Percentiles rank a stretch among this genome's conserved stretches.
phyloP scores from a whole-genome alignment of 2,113 vertebrate genomes.

The Sminthopsis crassicaudata region DNA sequence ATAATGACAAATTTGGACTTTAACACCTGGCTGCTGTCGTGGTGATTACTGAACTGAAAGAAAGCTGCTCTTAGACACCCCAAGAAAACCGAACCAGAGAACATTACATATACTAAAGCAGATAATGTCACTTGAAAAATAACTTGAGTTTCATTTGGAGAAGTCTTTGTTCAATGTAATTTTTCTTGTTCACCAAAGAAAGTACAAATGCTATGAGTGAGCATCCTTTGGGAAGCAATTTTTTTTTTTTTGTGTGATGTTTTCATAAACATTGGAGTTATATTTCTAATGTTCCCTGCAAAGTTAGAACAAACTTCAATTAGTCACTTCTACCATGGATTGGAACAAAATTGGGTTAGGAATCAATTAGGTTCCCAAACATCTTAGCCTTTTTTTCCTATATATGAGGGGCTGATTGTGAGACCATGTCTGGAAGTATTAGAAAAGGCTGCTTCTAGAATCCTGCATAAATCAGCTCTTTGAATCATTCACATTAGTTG shows the following conservation, averaged over 20 bases:
- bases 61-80: too few species aligned
- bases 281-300: constrained; percentile 9
- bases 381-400: not conserved
- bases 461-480: not conserved
- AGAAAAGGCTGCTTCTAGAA: not conserved
- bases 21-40: too few species aligned
- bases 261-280: not conserved
- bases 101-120: not conserved
- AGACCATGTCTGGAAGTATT: not conserved
- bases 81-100: too few species aligned
- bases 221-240: not conserved
- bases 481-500: not conserved
- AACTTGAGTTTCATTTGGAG: not conserved
- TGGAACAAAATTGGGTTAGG: not conserved
- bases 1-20: too few species aligned
- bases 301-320: not conserved
- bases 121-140: not conserved
- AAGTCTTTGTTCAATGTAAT: not conserved
- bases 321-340: not conserved
- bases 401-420: not conserved
- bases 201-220: not conserved
- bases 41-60: too few species aligned
- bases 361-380: not conserved
- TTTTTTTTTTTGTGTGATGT: not conserved
- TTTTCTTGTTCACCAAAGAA: not conserved